Conservation (phyloP, 2,113 vertebrate genomes). For the Trematomus loennbergii region DNA sequence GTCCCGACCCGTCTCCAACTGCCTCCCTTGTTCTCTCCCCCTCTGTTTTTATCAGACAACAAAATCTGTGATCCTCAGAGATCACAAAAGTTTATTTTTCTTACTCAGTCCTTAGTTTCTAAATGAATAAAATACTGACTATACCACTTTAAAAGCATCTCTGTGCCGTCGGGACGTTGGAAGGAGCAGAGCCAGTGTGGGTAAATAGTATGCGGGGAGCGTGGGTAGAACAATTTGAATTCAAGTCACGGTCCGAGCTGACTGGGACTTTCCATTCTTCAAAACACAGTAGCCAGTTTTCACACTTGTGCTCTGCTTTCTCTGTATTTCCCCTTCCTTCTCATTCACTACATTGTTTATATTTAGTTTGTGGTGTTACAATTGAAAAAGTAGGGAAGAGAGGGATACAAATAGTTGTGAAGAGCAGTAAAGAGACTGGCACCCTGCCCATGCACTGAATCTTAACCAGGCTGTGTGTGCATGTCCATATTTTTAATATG, state of each 20-base stretch:
- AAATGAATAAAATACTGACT: slow-evolving; percentile 1
- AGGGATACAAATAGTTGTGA: slow-evolving; percentile 7
- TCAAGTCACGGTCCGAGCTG: slow-evolving; percentile 59
- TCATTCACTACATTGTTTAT: slow-evolving; percentile 9
- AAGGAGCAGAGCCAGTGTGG: slow-evolving; percentile 40
- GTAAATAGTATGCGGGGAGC: slow-evolving; percentile 54
- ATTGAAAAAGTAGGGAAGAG: not conserved
- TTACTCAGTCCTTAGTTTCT: slow-evolving; percentile 1
- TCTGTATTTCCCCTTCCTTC: not conserved
- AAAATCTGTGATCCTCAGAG: slow-evolving; percentile 9
- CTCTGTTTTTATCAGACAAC: slow-evolving; percentile 28
- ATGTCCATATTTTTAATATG: slow-evolving; percentile 10
- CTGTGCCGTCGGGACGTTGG: slow-evolving; percentile 5
- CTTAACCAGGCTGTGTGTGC: slow-evolving; percentile 30
- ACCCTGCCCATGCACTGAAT: slow-evolving; percentile 41
- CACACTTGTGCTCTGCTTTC: slow-evolving; percentile 11
- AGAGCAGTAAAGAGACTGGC: slow-evolving; percentile 46
- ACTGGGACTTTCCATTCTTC: slow-evolving; percentile 59
- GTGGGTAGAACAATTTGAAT: slow-evolving; percentile 71
- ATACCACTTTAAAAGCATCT: not conserved
- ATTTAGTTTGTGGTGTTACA: slow-evolving; percentile 3
- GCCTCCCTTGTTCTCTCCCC: slow-evolving; percentile 45
- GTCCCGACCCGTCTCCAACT: slow-evolving; percentile 41
- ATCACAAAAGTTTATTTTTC: slow-evolving; percentile 29
- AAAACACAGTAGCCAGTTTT: slow-evolving; percentile 17